A percentile compares a stretch with the other conserved stretches of the same genome.
Conservation (phyloP, 1,140 invertebrate species). For the Cryptotermes secundus region DNA sequence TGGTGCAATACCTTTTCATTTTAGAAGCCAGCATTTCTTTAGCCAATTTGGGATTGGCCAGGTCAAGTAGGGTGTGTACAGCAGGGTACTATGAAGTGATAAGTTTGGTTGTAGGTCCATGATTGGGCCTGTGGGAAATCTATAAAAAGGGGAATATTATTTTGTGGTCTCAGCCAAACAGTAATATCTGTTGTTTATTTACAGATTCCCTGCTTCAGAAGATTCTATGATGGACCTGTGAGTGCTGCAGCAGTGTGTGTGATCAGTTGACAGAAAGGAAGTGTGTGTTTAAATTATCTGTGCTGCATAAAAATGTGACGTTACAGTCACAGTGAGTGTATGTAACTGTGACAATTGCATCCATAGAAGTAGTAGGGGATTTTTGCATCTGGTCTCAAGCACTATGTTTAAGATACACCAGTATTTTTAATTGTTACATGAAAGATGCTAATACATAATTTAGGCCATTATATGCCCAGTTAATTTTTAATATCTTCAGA, state of each 20-base stretch:
- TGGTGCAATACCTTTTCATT: neutral
- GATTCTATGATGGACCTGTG: conserved; percentile 9
- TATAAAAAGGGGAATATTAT: too few species aligned
- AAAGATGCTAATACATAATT: neutral
- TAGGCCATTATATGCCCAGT: too few species aligned
- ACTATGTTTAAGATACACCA: neutral
- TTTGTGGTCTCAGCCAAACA: neutral
- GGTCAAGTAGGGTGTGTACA: too few species aligned
- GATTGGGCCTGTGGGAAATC: too few species aligned
- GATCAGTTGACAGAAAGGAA: neutral
- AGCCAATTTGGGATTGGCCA: too few species aligned
- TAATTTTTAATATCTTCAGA: too few species aligned
- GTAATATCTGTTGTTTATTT: neutral
- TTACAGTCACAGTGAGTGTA: neutral
- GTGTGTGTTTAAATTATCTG: neutral
- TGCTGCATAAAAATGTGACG: neutral
- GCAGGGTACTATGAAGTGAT: too few species aligned
- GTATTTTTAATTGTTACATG: neutral
- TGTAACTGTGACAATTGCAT: neutral
- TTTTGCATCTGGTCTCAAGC: neutral
- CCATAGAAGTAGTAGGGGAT: neutral
- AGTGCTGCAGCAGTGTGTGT: neutral
- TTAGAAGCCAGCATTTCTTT: neutral
- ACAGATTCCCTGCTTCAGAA: neutral
- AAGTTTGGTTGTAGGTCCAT: too few species aligned